phyloP scores from a whole-genome alignment of 2,797 vertebrate species.

The Liparis tanakae region DNA sequence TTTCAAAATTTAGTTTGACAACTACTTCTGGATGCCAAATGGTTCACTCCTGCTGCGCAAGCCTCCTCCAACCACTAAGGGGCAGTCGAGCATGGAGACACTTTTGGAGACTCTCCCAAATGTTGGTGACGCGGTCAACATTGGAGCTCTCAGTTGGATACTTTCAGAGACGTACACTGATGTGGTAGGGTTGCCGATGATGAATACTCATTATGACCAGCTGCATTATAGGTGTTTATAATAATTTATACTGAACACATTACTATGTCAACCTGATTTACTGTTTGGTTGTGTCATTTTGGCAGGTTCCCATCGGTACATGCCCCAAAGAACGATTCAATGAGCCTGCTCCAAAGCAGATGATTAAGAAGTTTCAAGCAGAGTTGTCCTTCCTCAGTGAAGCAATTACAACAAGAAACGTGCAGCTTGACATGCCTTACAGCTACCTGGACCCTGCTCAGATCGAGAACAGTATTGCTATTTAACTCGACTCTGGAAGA shows the following conservation, averaged over 20 bases:
- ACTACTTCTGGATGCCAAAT: slow-evolving; percentile 81
- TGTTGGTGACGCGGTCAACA: slow-evolving; percentile 67
- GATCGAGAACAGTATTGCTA: slow-evolving; percentile 59
- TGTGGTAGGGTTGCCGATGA: slow-evolving; percentile 62
- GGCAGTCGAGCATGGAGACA: slow-evolving; percentile 69
- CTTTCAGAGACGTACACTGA: slow-evolving; percentile 75
- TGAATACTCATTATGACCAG: neutral
- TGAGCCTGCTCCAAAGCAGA: slow-evolving; percentile 52
- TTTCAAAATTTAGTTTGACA: slow-evolving; percentile 77
- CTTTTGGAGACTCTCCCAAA: slow-evolving; percentile 81
- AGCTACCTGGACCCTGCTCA: slow-evolving; percentile 50
- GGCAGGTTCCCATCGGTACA: slow-evolving; percentile 75
- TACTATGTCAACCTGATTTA: neutral
- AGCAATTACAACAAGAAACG: slow-evolving; percentile 74
- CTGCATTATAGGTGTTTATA: neutral
- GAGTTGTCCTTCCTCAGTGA: slow-evolving; percentile 70
- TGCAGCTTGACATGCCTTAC: slow-evolving; percentile 71
- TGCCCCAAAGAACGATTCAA: slow-evolving; percentile 79
- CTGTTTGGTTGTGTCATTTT: neutral
- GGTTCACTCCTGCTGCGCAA: slow-evolving; percentile 70
- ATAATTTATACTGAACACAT: neutral
- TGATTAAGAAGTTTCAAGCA: slow-evolving; percentile 70
- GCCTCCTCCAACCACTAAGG: slow-evolving; percentile 81
- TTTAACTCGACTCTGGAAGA: slow-evolving; percentile 12
- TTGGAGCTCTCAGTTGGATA: slow-evolving; percentile 54